phyloP scores from a whole-genome alignment of 2,113 vertebrate species.

The Pogonocichla stellata region DNA sequence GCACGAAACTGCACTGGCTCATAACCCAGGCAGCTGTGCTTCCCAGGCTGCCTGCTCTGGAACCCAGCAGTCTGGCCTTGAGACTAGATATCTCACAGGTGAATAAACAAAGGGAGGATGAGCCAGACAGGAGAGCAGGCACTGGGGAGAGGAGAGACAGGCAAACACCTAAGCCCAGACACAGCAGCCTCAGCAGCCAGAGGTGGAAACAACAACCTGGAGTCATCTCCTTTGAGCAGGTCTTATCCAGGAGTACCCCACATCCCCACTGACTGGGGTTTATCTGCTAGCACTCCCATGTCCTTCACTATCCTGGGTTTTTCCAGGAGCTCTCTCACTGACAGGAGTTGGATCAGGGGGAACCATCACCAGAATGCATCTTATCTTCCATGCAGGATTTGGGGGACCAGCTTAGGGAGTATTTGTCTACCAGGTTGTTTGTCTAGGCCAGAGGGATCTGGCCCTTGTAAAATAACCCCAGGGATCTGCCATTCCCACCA shows the following conservation, averaged over 20 bases:
- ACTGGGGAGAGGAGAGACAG: neutral
- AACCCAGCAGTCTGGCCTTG: neutral
- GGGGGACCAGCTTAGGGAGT: neutral
- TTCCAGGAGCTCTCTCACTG: neutral
- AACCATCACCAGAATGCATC: neutral
- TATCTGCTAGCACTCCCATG: neutral
- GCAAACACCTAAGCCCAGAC: neutral
- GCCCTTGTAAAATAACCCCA: neutral
- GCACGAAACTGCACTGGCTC: neutral
- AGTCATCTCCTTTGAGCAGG: neutral
- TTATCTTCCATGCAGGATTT: neutral
- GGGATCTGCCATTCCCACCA: neutral
- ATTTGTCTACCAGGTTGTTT: neutral
- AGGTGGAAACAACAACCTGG: neutral
- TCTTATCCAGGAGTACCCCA: neutral
- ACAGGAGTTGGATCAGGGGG: neutral
- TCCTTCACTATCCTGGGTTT: neutral
- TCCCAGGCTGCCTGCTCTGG: neutral
- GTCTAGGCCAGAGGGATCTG: neutral
- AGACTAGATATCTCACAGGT: conserved; percentile 29
- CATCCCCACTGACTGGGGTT: neutral
- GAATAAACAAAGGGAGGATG: conserved; percentile 49
- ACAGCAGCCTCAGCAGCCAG: neutral
- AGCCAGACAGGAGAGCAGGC: neutral
- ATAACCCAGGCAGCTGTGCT: neutral